phyloP scores from a whole-genome alignment of 2,113 vertebrate species.

The Electrona antarctica region DNA sequence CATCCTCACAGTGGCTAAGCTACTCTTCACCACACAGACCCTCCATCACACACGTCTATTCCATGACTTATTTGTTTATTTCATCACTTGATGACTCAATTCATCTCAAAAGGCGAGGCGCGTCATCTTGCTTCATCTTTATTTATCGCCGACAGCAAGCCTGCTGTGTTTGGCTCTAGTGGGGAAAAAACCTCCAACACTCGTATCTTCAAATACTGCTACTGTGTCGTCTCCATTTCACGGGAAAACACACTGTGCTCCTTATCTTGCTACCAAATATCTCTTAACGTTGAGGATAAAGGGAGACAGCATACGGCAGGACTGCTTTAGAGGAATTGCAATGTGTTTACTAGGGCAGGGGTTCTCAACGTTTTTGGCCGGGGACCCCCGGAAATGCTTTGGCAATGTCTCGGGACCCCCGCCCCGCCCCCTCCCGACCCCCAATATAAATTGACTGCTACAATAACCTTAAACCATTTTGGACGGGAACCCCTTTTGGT shows the following conservation, averaged over 20 bases:
- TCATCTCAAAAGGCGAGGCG: too few relatives aligned
- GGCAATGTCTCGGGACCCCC: too few relatives aligned
- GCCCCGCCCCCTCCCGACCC: too few relatives aligned
- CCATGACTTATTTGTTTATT: neutral
- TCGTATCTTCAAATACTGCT: neutral
- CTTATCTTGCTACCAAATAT: neutral
- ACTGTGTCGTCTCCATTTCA: slow-evolving; percentile 17
- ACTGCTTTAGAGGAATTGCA: too few relatives aligned
- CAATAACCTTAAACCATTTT: too few relatives aligned
- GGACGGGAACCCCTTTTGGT: too few relatives aligned
- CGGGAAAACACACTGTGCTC: neutral
- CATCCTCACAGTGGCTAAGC: slow-evolving; percentile 7
- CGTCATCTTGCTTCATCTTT: slow-evolving; percentile 3
- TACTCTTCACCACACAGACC: neutral
- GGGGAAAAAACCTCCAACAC: neutral
- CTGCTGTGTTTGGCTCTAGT: neutral
- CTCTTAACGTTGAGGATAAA: neutral
- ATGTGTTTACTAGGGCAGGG: too few relatives aligned
- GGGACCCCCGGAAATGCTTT: too few relatives aligned
- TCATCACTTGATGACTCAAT: too few relatives aligned
- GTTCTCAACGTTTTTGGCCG: too few relatives aligned
- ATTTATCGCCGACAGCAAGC: slow-evolving; percentile 12
- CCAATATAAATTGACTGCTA: too few relatives aligned
- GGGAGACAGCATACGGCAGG: neutral
- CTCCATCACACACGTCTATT: slow-evolving; percentile 18